These are phyloP conservation scores for Rhinophrynus dorsalis DNA, from an alignment of 2,797 vertebrate genomes.

Conservation along the genomic window DNA sequence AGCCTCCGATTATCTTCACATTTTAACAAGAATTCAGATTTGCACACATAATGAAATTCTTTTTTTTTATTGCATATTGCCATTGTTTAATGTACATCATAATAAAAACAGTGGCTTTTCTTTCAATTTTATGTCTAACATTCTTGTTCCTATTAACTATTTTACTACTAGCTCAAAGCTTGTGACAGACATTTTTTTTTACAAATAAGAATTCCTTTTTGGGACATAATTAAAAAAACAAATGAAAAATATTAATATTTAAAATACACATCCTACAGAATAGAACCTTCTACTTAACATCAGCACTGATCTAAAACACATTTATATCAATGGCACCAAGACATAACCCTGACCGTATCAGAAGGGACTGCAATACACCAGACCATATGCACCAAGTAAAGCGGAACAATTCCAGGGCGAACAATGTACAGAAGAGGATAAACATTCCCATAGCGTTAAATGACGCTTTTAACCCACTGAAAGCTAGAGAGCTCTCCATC, in stretches of 20 bases:
- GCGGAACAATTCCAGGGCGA: too few relatives aligned
- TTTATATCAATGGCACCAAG: constrained; percentile 71
- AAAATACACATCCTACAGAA: constrained; percentile 74
- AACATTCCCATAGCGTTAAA: too few relatives aligned
- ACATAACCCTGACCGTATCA: constrained; percentile 65
- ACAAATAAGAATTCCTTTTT: constrained; percentile 67
- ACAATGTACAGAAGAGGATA: too few relatives aligned
- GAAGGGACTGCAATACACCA: neutral
- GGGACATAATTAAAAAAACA: constrained; percentile 71
- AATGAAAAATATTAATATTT: constrained; percentile 52
- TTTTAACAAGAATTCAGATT: constrained; percentile 14
- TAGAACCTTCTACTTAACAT: constrained; percentile 71
- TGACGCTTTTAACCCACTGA: too few relatives aligned
- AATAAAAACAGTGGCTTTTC: constrained; percentile 68
- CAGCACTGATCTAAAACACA: constrained; percentile 75
- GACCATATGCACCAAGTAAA: constrained; percentile 49
- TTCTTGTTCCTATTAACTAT: constrained; percentile 68
- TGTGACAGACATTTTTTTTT: constrained; percentile 61
- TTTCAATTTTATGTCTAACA: constrained; percentile 65
- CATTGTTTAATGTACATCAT: constrained; percentile 75
- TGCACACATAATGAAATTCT: constrained; percentile 55
- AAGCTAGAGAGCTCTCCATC: too few relatives aligned
- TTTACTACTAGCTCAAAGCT: constrained; percentile 67
- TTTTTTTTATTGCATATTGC: constrained; percentile 80
- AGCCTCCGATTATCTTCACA: too few relatives aligned